These are phyloP conservation scores for Tigriopus californicus DNA, from an alignment of 2,888 invertebrate genomes.

Conservation along the genomic window DNA sequence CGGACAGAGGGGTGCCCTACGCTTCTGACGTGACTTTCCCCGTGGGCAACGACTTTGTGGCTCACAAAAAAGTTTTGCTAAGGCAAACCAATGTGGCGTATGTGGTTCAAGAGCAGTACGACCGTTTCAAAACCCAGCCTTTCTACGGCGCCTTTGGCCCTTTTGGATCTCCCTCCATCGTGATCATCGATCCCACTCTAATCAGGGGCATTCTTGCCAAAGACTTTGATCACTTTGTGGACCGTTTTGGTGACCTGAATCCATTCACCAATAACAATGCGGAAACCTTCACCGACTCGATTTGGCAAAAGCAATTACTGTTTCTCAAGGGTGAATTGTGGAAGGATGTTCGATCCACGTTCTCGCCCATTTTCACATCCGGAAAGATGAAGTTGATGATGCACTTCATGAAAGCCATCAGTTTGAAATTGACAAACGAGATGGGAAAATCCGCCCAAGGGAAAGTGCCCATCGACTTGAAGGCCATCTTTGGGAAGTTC, in stretches of 20 bases:
- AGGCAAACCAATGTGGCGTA: too few relatives aligned
- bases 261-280: background rate
- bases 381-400: conserved; percentile 9
- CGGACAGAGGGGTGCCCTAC: too few relatives aligned
- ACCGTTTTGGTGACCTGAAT: background rate
- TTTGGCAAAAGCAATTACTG: conserved; percentile 1
- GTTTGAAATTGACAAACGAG: background rate
- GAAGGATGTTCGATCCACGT: conserved; percentile 8
- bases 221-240: conserved; percentile 13
- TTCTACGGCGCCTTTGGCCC: too few relatives aligned
- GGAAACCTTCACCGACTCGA: background rate
- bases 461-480: background rate
- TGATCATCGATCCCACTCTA: background rate
- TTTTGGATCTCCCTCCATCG: background rate
- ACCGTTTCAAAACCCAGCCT: too few relatives aligned
- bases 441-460: background rate
- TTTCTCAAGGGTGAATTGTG: background rate
- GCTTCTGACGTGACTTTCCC: too few relatives aligned
- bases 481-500: background rate
- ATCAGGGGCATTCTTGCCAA: background rate
- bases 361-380: conserved; percentile 12
- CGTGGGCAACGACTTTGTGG: too few relatives aligned
- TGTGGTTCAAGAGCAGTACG: too few relatives aligned
- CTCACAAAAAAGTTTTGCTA: too few relatives aligned
- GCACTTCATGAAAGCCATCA: background rate